These are phyloP conservation scores for Scolopax rusticola DNA, from an alignment of 2,797 vertebrate genomes.

Conservation along the genomic window DNA sequence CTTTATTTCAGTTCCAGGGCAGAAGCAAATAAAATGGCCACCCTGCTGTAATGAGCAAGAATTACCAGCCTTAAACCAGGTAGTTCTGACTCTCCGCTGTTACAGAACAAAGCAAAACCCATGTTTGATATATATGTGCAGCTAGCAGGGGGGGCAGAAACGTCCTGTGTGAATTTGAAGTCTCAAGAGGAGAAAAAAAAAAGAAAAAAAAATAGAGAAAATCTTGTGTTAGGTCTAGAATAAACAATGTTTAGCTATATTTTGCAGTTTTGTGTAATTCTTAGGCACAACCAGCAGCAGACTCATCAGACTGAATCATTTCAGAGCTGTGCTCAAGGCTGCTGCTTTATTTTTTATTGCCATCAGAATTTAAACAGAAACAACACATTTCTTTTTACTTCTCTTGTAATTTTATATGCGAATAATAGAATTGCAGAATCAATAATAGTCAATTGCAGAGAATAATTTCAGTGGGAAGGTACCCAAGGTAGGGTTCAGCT, in stretches of 20 bases:
- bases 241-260: neutral
- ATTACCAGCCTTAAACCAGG: neutral
- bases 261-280: conserved; percentile 19
- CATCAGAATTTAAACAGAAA: neutral
- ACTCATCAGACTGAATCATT: neutral
- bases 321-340: neutral
- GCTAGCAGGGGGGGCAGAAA: neutral
- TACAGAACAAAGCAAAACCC: neutral
- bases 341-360: neutral
- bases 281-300: neutral
- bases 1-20: neutral
- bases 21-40: neutral
- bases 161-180: neutral
- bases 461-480: neutral
- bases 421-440: neutral
- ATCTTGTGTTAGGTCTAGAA: neutral
- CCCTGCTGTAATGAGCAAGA: neutral
- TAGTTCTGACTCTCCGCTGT: neutral
- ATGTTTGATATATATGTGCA: neutral
- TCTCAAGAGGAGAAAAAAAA: neutral
- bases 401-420: rapidly evolving
- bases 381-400: neutral
- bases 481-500: neutral
- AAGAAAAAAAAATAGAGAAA: neutral
- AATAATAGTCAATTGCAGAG: neutral